Evolutionary conservation across 2,113 vertebrate genomes (phyloP).

Genomic region (Phylloscopus whistleri): DNA sequence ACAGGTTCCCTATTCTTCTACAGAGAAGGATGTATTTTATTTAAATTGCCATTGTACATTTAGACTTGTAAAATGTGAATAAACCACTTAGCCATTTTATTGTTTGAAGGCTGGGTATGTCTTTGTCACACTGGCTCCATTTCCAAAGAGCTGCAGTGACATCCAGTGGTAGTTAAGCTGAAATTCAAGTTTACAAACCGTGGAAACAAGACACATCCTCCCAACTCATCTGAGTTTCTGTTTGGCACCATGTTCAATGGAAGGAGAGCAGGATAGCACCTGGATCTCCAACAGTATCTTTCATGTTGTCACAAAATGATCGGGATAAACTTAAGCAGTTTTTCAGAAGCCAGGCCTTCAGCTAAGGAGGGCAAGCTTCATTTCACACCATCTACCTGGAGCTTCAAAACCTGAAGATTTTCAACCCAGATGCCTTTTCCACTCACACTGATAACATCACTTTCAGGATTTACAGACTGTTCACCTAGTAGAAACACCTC

Average conservation of each 20-base stretch:
- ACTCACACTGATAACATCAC: background rate
- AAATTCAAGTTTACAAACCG: background rate
- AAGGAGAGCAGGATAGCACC: background rate
- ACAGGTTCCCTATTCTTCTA: background rate
- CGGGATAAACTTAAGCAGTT: background rate
- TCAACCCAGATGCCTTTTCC: background rate
- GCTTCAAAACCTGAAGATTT: background rate
- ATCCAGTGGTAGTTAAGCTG: background rate
- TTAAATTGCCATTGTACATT: background rate
- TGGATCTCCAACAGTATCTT: background rate
- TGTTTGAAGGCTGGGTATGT: background rate
- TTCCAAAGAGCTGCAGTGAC: constrained; percentile 2
- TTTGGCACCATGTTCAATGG: background rate
- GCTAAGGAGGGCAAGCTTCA: background rate
- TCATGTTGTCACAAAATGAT: background rate
- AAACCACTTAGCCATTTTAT: background rate
- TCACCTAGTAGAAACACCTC: background rate
- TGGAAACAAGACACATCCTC: background rate
- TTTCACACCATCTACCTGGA: background rate
- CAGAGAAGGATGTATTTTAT: background rate
- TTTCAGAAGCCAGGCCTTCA: background rate
- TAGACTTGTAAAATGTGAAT: background rate
- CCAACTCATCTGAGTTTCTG: background rate
- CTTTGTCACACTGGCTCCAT: background rate
- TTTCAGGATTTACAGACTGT: background rate